Evolutionary conservation across 2,888 invertebrate genomes (phyloP), one percentile per base, ranked within the genome.

Genomic region (Lepidocyrtoides sp.): DNA sequence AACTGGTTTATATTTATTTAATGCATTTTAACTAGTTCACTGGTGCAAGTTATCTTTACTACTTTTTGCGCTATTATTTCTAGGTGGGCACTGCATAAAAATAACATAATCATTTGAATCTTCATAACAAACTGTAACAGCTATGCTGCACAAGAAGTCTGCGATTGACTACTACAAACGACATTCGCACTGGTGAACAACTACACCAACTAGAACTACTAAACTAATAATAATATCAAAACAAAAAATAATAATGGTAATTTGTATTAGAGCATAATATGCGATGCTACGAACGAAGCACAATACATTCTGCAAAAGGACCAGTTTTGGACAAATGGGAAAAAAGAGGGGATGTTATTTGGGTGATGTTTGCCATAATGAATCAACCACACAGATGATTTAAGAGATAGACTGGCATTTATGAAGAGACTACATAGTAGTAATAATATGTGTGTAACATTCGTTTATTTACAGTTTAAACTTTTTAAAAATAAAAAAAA

Each of bases 1-100:
- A 84, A 84, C 84, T 69, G 84, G 84, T 84, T 84, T 44, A 57
- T 66, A 69, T 84, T 66, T 32, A 84, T 69, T 84, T 84, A 69
- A 79, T 66, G 69, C 29, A 84, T 63, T 57, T 48, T 69, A 84
- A 84, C 66, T 84, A 84, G 84, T 48, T 66, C 66, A 63, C 69
- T 84, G 63, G 82, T 83, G 48, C 84, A 84, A 66, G 32, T 32
- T 69, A 48, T 48, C 57, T 79, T 79, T 4, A 72, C 1, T 2
- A n/a, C 17, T 32, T 20, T 54, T 54, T 57, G n/a, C 20, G 20
- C 36, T 41, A 54, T 48, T 69, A 20, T 75, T 48, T 44, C 14
- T 36, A 69, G 10, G 69, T 69, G n/a, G 10, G 12, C 14, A 26
- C 5, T 60, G 81, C 32, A 36, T 81, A 81, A 81, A 81, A 81